Conservation (phyloP, 2,888 invertebrate species). For the Eutolmus rufibarbis region DNA sequence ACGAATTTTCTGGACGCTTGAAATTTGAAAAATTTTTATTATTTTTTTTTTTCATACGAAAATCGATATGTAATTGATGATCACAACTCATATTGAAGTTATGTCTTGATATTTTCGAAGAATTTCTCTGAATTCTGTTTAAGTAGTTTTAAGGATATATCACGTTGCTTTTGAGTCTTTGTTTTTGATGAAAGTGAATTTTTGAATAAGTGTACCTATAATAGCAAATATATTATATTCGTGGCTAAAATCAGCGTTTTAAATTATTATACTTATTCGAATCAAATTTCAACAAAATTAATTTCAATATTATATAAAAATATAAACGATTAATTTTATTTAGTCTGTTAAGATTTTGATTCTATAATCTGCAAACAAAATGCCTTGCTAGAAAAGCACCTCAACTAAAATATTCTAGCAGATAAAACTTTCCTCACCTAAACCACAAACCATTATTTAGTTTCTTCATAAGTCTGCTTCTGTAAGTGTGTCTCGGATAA, state of each 20-base stretch:
- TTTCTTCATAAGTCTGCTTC: neutral
- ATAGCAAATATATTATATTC: neutral
- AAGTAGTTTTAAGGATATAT: neutral
- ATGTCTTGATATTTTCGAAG: neutral
- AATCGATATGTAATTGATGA: conserved; percentile 51
- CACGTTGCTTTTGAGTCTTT: conserved; percentile 41
- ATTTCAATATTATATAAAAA: too few relatives aligned
- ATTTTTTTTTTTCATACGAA: neutral
- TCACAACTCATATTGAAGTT: conserved; percentile 60
- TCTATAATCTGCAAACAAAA: too few relatives aligned
- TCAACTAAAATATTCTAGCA: neutral
- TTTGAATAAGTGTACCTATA: neutral
- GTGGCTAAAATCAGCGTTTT: neutral
- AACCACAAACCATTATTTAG: neutral
- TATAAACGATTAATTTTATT: too few relatives aligned
- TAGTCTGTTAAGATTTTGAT: too few relatives aligned
- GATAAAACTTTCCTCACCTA: neutral
- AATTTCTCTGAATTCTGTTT: neutral
- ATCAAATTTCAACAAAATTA: too few relatives aligned
- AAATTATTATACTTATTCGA: neutral
- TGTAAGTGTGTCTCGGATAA: neutral
- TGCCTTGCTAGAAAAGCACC: neutral
- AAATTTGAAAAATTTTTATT: neutral
- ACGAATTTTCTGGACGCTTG: conserved; percentile 52
- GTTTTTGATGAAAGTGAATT: neutral